Evolutionary conservation across 2,797 vertebrate species (phyloP), one percentile per base, ranked within the genome.

Genomic region (Alectoris magna): DNA sequence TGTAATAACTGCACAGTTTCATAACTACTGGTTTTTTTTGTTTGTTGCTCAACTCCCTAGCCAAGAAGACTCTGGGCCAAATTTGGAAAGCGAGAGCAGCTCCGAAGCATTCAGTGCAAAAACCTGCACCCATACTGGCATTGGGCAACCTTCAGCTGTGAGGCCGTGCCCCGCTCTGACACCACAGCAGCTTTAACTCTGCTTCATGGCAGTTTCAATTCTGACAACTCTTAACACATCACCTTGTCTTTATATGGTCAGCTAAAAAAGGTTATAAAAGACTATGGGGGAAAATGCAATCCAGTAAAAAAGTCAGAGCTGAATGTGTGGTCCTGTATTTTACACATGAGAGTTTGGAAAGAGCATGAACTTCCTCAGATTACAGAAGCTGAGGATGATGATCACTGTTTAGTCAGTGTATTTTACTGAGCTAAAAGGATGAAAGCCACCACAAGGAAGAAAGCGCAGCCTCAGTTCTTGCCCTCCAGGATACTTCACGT

Each of bases 31-130:
- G 34, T 0, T 43, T 70, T 85, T 93, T 95, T 84, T 26, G 10
- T 84, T 83, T 26, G 11, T 49, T 79, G 58, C 84, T 95, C 91
- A 73, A 68, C 76, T 69, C 49, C 51, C 36, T 87, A 58, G 68
- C 83, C 80, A 96, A 93, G 92, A 82, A 64, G 60, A 23, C 27
- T 49, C 16, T 79, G 48, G 26, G 55, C 60, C 39, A 71, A 88
- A 82, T 51, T 86, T 60, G 59, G 64, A 91, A 80, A 85, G 15
- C 0, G 0, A 75, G 5, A 11, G 4, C 22, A 38, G 18, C 29
- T 64, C 14, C 53, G 29, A 71, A 83, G 66, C 27, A 63, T 11
- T 21, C 38, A 43, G 22, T 23, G 34, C 22, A 85, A 88, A 64
- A 4, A 26, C 8, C 10, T 74, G 34, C 0, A 14, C 53, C 41